Base-by-base conservation (phyloP, 1,140 invertebrate species). In the Trichomalopsis sarcophagae region DNA sequence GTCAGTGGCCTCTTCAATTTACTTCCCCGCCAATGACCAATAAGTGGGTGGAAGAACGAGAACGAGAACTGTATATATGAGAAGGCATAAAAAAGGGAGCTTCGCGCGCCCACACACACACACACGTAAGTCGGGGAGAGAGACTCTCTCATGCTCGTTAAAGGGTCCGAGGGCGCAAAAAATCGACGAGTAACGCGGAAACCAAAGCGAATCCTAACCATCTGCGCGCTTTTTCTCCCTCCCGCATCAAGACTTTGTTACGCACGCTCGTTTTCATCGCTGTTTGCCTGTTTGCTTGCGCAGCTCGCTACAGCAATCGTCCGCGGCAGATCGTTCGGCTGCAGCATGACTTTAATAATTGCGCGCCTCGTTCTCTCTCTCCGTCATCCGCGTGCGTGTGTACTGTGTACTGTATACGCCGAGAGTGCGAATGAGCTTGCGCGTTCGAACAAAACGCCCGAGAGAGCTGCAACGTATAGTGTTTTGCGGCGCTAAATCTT, bases 1-100 rank as follows among this genome's bases (percentile, higher is more conserved):
- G 89, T 89, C 89, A 88, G 87, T 86, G 23, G 82, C 81, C 86
- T 83, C 27, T 80, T 87, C 83, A 85, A 79, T 85, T 87, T 79
- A 82, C 82, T 81, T 78, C 74, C 40, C 73, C 44, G 40, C 62
- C 84, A 78, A 85, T 85, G 74, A 76, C 84, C 84, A 82, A 85
- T 85, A 85, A 85, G 84, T 40, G 84, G 78, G 73, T 82, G 73
- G 83, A 84, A 75, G 77, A 68, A 14, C 62, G 21, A 40, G 68
- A 73, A 11, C 21, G 44, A 80, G 77, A 74, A 55, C 33, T 47
- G 0, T 36, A 36, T 36, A 36, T 3, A 74, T n/a, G 69, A 84
- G 83, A 36, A 11, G 36, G 78, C 66, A 69, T 50, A 81, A 71
- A 50, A 71, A 81, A 30, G 40, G 14, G 69, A 68, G 17, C 55